These are phyloP conservation scores for Gnatocerus cornutus DNA, from an alignment of 2,888 invertebrate species.

Conservation along the genomic window DNA sequence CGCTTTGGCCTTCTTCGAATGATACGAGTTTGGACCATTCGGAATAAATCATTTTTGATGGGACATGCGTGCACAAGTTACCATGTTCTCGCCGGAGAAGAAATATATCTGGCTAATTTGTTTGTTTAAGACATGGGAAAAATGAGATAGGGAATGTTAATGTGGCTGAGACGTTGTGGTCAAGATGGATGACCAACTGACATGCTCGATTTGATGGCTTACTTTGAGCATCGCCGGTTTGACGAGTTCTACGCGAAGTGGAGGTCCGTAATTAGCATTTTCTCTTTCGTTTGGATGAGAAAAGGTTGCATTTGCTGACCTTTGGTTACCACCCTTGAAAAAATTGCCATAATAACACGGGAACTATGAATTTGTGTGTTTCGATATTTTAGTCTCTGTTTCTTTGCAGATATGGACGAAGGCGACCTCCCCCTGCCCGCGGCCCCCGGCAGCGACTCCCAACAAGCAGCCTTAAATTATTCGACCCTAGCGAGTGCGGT, in stretches of 20 bases:
- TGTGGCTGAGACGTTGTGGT: conserved; percentile 56
- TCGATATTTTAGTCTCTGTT: conserved; percentile 59
- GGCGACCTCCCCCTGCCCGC: conserved; percentile 79
- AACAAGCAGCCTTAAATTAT: conserved; percentile 88
- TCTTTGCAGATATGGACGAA: conserved; percentile 85
- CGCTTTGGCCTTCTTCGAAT: conserved; percentile 51
- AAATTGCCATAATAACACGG: too few relatives aligned
- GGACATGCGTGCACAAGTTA: conserved; percentile 59
- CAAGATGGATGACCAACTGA: conserved; percentile 62
- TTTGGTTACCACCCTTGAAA: not conserved
- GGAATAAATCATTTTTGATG: conserved; percentile 64
- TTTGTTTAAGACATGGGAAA: conserved; percentile 66
- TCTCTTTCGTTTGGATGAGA: not conserved
- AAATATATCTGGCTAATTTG: conserved; percentile 67
- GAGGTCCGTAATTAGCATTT: conserved; percentile 24
- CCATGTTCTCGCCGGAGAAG: conserved; percentile 61
- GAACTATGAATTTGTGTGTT: too few relatives aligned
- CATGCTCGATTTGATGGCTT: conserved; percentile 60
- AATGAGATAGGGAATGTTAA: conserved; percentile 63
- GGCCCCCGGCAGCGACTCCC: conserved; percentile 72
- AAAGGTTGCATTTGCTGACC: not conserved
- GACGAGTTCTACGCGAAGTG: conserved; percentile 26
- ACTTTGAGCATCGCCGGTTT: conserved; percentile 49
- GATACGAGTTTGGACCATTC: conserved; percentile 61
- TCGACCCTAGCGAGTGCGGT: conserved; percentile 81